These are phyloP conservation scores for Esox niger DNA, from an alignment of 2,113 vertebrate genomes.

Conservation along the genomic window DNA sequence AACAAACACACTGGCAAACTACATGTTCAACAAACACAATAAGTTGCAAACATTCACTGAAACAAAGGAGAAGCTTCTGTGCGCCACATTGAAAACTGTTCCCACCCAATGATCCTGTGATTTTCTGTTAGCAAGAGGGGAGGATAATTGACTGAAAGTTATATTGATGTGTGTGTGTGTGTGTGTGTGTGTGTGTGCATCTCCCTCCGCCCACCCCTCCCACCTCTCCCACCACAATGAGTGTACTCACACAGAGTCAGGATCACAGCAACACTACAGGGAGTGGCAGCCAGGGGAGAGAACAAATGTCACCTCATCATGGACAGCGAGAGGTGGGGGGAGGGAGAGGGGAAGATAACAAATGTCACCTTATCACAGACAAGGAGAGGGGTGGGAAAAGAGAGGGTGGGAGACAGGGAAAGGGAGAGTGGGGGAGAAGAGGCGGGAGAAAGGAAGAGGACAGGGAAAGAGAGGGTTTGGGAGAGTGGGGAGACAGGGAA, in stretches of 20 bases:
- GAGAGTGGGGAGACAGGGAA: background rate
- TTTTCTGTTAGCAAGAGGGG: background rate
- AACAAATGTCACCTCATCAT: conserved; percentile 27
- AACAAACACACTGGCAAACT: no score
- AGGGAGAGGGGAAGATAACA: background rate
- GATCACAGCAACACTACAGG: conserved; percentile 28
- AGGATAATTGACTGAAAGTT: background rate
- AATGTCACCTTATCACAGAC: no score
- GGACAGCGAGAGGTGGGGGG: background rate
- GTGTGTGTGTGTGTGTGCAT: background rate
- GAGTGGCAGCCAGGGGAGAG: conserved; percentile 13
- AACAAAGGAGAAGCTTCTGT: no score
- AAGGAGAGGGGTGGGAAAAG: background rate
- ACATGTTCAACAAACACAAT: conserved; percentile 1
- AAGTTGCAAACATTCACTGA: no score
- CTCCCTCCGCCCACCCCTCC: background rate
- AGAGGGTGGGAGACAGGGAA: conserved; percentile 4
- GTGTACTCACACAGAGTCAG: conserved; percentile 19
- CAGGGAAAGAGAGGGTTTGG: background rate
- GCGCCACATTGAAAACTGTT: no score
- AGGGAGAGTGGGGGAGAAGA: background rate
- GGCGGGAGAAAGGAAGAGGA: background rate
- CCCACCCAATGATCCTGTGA: background rate
- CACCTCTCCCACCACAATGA: conserved; percentile 29
- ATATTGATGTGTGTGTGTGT: conserved; percentile 10